Base-by-base conservation (phyloP, 1,140 invertebrate species). In the Drosophila sproati region DNA sequence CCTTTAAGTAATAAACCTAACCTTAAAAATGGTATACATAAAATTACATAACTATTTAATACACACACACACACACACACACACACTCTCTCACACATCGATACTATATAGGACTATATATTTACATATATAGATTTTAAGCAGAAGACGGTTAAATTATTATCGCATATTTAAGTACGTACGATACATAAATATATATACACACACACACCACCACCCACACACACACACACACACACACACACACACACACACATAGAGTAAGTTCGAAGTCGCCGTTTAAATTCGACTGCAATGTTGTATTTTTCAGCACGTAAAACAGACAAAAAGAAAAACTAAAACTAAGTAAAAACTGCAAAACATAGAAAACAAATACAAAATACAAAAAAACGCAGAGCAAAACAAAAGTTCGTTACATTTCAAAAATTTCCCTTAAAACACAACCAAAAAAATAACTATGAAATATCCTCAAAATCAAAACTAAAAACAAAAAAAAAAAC, bases 101-200 rank as follows among this genome's bases (percentile, higher is more conserved):
- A 20, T 34, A 57, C 12, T 66, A 57, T 70, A 66, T 51, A 77
- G 48, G 48, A 68, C 55, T 73, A 69, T 73, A 73, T 69, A 73
- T 69, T 73, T 73, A 73, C 71, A 70, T 78, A 75, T 82, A 78
- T 75, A 82, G 71, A 63, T 51, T 78, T 74, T 82, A 78, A 82
- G 71, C 59, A 71, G 48, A 66, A 76, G 60, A 39, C 41, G 8
- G 28, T 39, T 47, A 28, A 75, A 77, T 67, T 80, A 69, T 56
- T 52, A 77, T 59, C 56, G 66, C 57, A 68, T 79, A 77, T 43
- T 54, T 56, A 71, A 57, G 47, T 57, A 71, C 39, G 41, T 34
- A 61, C 29, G 34, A 47, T 31, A 41, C 12, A 59, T 8, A 52
- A 28, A 47, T 1, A 55, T 10, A 73, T n/a, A 61, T 10, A 70